Base-by-base conservation (phyloP, 1,140 invertebrate species). In the Ips nitidus region DNA sequence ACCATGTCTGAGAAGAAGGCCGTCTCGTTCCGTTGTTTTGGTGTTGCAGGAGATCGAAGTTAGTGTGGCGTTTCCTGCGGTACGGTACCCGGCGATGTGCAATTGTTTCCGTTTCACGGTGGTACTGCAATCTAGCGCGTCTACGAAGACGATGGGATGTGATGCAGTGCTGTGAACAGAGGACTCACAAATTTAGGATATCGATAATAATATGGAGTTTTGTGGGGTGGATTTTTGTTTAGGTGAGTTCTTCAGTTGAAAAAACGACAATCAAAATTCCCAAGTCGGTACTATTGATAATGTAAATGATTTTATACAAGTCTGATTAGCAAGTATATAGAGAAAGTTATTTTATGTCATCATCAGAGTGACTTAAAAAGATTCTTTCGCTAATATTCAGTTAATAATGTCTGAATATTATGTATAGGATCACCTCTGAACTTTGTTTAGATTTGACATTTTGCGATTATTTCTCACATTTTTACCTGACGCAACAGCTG, bases 1-100 rank as follows among this genome's bases (percentile, higher is more conserved):
- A 45, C 55, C 52, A 67, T 67, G 65, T 40, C 65, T 47, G 57
- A 67, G 56, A 57, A 66, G 63, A 67, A 67, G 65, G 65, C 65
- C 65, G 65, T 41, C 57, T 55, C 55, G 47, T 58, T 67, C 65
- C 22, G 56, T 59, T 67, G 58, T 58, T 67, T 67, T 59, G 56
- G 53, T 41, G 43, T 53, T 52, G 3, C 45, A 59, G 6, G 55
- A 43, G 45, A 59, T 43, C 52, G 63, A 45, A 22, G 52, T 65
- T 56, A 65, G 63, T 65, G 7, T 41, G 63, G 47, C 43, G 63
- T 55, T 55, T 65, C 63, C 63, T 65, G 63, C 63, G 63, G 52
- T 65, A 38, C 63, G 53, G 53, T 65, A 42, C 63, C 52, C 55
- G 36, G 56, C 65, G 65, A 67, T 67, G 65, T 67, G 56, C 65